phyloP scores from a whole-genome alignment of 1,140 invertebrate species.

The Temnothorax longispinosus region DNA sequence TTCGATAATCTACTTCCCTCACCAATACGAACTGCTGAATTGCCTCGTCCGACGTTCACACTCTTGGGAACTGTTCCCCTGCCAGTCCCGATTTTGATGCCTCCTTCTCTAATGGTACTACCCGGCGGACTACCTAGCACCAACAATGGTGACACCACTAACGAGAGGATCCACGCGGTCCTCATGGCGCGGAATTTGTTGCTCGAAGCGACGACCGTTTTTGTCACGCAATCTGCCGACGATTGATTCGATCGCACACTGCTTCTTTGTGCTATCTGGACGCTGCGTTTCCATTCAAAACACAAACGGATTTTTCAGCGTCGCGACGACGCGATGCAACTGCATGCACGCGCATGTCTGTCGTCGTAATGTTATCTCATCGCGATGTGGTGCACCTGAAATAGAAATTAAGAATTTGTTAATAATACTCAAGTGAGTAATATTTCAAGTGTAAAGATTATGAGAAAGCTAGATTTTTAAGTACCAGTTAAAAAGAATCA shows the following conservation, averaged over 20 bases:
- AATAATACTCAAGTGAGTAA: not conserved
- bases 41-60: conserved; percentile 72
- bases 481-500: not conserved
- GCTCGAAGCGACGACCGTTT: not conserved
- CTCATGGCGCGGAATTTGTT: conserved; percentile 53
- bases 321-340: not conserved
- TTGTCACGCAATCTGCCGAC: not conserved
- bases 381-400: conserved; percentile 22
- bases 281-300: conserved; percentile 62
- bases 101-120: conserved; percentile 77
- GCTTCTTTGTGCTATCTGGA: conserved; percentile 21
- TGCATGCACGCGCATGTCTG: not conserved
- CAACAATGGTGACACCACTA: conserved; percentile 60
- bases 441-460: not conserved
- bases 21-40: conserved; percentile 79
- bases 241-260: conserved; percentile 1
- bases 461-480: not conserved
- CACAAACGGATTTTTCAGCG: not conserved
- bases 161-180: conserved; percentile 41
- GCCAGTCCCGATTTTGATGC: conserved; percentile 81
- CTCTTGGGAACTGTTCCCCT: conserved; percentile 71
- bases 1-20: conserved; percentile 78
- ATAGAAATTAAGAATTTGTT: conserved; percentile 24
- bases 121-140: conserved; percentile 63
- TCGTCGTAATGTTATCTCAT: conserved; percentile 35